phyloP scores from a whole-genome alignment of 2,113 vertebrate genomes.

The Ondatra zibethicus region DNA sequence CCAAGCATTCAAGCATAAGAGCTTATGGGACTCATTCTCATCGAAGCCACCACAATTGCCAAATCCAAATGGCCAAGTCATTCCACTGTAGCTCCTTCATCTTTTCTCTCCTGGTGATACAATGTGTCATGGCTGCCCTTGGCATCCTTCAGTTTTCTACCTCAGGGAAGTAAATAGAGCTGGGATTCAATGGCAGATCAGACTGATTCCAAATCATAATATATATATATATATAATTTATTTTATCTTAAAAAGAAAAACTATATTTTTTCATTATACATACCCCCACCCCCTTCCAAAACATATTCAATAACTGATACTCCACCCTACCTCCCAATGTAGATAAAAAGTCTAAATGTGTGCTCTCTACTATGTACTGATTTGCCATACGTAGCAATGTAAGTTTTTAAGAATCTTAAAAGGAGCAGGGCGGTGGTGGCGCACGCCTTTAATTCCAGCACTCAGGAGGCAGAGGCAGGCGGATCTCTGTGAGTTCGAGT shows the following conservation, averaged over 20 bases:
- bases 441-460: no score
- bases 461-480: no score
- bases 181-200: background rate
- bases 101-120: constrained; percentile 16
- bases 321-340: background rate
- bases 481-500: no score
- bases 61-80: background rate
- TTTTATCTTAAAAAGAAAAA: no score
- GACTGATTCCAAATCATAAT: background rate
- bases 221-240: background rate
- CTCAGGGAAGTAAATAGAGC: constrained; percentile 21
- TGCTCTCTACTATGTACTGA: background rate
- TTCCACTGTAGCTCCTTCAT: background rate
- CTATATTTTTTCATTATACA: no score
- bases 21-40: background rate
- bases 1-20: background rate
- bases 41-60: background rate
- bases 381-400: background rate
- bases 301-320: background rate
- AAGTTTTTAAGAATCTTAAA: background rate
- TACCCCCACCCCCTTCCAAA: background rate
- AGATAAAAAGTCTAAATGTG: background rate
- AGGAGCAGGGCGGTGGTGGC: no score
- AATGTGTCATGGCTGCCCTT: background rate
- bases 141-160: background rate